Evolutionary conservation across 37 sponge, comb jelly and placozoan species (phyloP).

Genomic region (Theonella swinhoei): DNA sequence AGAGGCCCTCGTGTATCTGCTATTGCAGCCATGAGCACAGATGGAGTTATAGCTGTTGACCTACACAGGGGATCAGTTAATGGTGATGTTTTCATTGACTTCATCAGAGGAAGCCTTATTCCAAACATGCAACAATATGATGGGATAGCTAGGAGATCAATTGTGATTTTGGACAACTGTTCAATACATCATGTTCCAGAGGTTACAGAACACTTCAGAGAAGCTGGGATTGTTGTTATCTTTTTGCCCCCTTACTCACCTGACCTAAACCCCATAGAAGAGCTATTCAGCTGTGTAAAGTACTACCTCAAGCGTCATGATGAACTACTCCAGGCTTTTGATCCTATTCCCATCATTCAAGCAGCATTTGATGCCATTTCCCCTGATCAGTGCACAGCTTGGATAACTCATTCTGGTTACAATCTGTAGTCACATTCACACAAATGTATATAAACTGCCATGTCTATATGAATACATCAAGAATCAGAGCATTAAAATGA

Average conservation of each 20-base stretch:
- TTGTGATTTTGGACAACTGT: constrained; percentile 57
- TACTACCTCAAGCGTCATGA: constrained; percentile 48
- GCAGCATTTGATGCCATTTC: constrained; percentile 39
- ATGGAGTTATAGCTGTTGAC: constrained; percentile 41
- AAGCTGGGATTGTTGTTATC: constrained; percentile 23
- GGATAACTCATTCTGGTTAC: constrained; percentile 30
- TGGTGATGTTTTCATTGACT: constrained; percentile 54
- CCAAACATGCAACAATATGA: constrained; percentile 54
- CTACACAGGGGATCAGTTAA: constrained; percentile 25
- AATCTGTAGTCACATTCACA: too few species aligned
- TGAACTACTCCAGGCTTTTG: constrained; percentile 14
- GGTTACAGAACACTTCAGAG: constrained; percentile 4
- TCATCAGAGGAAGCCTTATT: constrained; percentile 44
- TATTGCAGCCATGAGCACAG: constrained; percentile 37
- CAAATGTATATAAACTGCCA: too few species aligned
- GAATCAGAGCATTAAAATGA: too few species aligned
- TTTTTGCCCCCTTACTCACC: constrained; percentile 65
- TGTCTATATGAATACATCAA: too few species aligned
- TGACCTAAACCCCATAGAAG: constrained; percentile 52
- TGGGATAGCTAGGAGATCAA: constrained; percentile 30
- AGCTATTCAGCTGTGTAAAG: constrained; percentile 37
- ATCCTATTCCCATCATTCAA: constrained; percentile 22
- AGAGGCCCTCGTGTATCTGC: constrained; percentile 47
- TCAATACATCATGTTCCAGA: constrained; percentile 45
- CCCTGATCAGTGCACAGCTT: constrained; percentile 1